Base-by-base conservation (phyloP, 2,888 invertebrate genomes). In the Muschampia plurimacula region DNA sequence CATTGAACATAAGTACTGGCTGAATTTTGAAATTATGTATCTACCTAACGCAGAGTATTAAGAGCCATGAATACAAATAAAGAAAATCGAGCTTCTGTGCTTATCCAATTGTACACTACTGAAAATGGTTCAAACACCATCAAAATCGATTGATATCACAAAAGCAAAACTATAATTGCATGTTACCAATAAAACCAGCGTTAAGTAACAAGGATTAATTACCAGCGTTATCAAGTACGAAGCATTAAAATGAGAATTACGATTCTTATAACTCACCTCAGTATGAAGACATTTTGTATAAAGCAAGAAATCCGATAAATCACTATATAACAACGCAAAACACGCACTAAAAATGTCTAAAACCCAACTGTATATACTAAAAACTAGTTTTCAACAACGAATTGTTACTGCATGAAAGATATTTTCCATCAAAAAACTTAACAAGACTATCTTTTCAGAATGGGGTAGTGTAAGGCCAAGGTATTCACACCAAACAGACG, bases 401-500 rank as follows among this genome's bases (percentile, higher is more conserved):
- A 66, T 41, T 44, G 52, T 49, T 73, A 55, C 12, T 65, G 39
- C 36, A 65, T 15, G 41, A 59, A 71, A 12, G 66, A 55, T n/a
- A 60, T 64, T 65, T 68, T 69, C 8, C 22, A 73, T 57, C 69
- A 52, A 69, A 69, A 73, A 73, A 73, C 66, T 73, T 69, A 59
- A 52, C 41, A 67, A 62, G 41, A 55, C 67, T 72, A 39, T 63
- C 67, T 72, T 63, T 74, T 74, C 79, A 77, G 72, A 82, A 81
- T 80, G 83, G 87, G 84, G 87, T 81, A 82, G 82, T 80, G 15
- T 82, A 86, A 87, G 85, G 80, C 81, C 82, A 81, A 76, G 78
- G 80, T 84, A 85, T 87, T 86, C 84, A 83, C 82, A 81, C 83
- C 80, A 85, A 84, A 87, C 84, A 86, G 87, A 88, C 83, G 82